A percentile compares a stretch with the other conserved stretches of the same genome.
phyloP scores from a whole-genome alignment of 2,113 vertebrate species.

The Nicator chloris region DNA sequence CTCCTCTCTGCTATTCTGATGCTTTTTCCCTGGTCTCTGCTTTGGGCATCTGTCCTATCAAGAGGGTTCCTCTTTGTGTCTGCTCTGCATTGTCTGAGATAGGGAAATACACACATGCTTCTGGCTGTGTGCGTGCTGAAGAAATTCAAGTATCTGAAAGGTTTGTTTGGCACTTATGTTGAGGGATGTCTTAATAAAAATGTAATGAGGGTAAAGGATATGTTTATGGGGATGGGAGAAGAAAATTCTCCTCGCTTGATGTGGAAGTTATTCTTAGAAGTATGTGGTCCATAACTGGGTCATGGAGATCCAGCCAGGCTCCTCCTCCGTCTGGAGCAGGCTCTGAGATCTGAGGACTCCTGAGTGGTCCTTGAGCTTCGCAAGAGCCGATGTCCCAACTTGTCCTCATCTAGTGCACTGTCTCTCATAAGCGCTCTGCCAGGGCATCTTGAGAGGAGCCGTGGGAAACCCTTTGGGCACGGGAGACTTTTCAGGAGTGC shows the following conservation, averaged over 20 bases:
- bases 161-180: neutral
- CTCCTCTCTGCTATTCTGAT: neutral
- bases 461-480: neutral
- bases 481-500: neutral
- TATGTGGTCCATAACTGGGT: constrained; percentile 41
- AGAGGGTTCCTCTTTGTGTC: constrained; percentile 15
- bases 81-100: neutral
- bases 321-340: constrained; percentile 23
- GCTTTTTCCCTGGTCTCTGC: neutral
- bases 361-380: neutral
- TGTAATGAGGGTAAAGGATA: constrained; percentile 25
- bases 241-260: constrained; percentile 35
- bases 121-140: neutral
- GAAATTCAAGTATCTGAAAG: neutral
- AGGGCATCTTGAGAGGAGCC: neutral
- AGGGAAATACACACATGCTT: neutral
- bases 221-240: neutral
- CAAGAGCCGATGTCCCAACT: fast-evolving
- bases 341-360: neutral
- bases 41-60: neutral
- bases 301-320: constrained; percentile 41
- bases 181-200: constrained; percentile 17
- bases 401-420: neutral
- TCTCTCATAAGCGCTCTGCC: fast-evolving
- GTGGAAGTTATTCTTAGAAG: constrained; percentile 60